phyloP scores from a whole-genome alignment of 2,113 vertebrate genomes.

The Percopsis transmontana region DNA sequence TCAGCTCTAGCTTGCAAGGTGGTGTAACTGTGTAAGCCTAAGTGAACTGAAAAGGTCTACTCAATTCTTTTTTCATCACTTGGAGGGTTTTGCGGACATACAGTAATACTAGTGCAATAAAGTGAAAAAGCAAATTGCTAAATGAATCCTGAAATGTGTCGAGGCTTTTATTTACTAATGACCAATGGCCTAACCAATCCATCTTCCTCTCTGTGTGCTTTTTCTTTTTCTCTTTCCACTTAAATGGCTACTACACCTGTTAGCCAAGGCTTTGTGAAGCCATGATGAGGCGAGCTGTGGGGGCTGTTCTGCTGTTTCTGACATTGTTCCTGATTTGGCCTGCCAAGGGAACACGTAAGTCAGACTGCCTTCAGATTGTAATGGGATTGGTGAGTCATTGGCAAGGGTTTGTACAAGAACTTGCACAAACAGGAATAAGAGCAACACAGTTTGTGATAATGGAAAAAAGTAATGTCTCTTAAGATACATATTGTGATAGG shows the following conservation, averaged over 20 bases:
- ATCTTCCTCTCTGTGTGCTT: neutral
- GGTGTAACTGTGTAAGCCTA: neutral
- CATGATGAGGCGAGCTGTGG: slow-evolving; percentile 52
- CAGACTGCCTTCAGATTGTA: neutral
- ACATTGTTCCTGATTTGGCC: slow-evolving; percentile 14
- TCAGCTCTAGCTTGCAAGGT: too few species aligned
- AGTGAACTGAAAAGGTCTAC: neutral
- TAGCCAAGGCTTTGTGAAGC: slow-evolving; percentile 37
- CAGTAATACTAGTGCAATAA: neutral
- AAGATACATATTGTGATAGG: neutral
- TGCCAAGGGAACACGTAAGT: slow-evolving; percentile 57
- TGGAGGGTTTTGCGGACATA: neutral
- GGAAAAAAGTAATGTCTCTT: too few species aligned
- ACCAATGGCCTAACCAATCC: neutral
- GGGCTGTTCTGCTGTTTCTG: slow-evolving; percentile 29
- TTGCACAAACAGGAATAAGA: too few species aligned
- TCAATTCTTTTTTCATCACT: neutral
- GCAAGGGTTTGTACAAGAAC: too few species aligned
- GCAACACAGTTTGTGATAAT: too few species aligned
- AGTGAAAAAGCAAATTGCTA: too few species aligned
- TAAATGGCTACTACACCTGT: neutral
- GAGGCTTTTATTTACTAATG: too few species aligned
- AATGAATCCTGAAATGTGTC: too few species aligned
- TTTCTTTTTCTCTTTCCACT: slow-evolving; percentile 9
- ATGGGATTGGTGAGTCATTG: too few species aligned